Base-by-base conservation (phyloP, 2,113 vertebrate genomes). In the Salvelinus fontinalis region DNA sequence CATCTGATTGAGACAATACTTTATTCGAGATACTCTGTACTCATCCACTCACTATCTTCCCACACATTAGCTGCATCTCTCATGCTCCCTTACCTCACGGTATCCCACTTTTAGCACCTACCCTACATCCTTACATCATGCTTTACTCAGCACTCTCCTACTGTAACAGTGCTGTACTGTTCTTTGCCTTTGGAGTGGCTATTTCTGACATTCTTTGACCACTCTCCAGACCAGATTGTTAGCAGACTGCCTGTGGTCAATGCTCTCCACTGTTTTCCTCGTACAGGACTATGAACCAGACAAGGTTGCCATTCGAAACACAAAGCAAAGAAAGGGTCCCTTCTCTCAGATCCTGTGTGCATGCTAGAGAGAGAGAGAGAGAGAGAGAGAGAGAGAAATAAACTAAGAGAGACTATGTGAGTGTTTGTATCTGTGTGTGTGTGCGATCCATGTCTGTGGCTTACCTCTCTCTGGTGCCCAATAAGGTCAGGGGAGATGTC, bases 321-420 rank as follows among this genome's bases (percentile, higher is more conserved):
- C 39, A 48, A 64, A 77, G 76, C 27, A 69, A 72, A 66, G 57
- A 71, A 71, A 51, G 69, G 26, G 60, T 72, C 76, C 69, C 70
- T 78, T 54, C 57, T 62, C 48, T 77, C 22, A 12, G 4, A 60
- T 24, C 9, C 5, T 29, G 67, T 39, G 27, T 39, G 14, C 4
- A 0, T 1, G 20, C 2, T 1, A 34, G 29, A 31, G 29, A 31
- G 5, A 0, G 31, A 5, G 31, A 0, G 29, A 5, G 29, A 31
- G 29, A 5, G 14, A 5, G 57, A 20, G 31, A 31, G 6, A 34
- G 6, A 34, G 31, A 34, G 5, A 34, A 6, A 34, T 6, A 34
- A 6, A 34, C 26, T 26, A 1, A 6, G 5, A 34, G 34, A 34
- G 6, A 34, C 34, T 7, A 7, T 7, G 39, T 44, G 39, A 2